Base-by-base conservation (phyloP, 1,140 invertebrate genomes). In the Drosophila watanabei region DNA sequence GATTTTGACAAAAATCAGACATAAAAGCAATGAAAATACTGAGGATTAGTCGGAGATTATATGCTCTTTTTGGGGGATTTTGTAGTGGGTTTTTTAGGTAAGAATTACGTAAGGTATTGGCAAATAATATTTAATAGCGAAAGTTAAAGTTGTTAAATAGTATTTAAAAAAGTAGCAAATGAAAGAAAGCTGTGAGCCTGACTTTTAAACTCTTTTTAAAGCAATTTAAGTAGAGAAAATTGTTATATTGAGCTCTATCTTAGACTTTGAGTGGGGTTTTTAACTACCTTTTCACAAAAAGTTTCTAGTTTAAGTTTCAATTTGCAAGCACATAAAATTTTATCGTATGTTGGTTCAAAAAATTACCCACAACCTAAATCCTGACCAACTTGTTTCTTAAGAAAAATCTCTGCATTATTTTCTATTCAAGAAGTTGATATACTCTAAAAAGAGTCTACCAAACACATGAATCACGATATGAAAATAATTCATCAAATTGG, bases 21-120 rank as follows among this genome's bases (percentile, higher is more conserved):
- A 14, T 37, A 43, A 28, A 51, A 32, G 37, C 37, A 33, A 28
- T 59, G 16, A 10, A 16, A 52, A 18, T 52, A 20, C 7, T 14
- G 1, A 16, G 37, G 46, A 56, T 52, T 43, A 41, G 63, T n/a
- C 32, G 48, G 13, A 32, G 37, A 52, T 46, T 37, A n/a, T 18
- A 56, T 71, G 62, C 68, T 71, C 68, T 71, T 35, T n/a, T 46
- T 32, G 30, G 8, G 30, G 7, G 18, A 46, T 49, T 61, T 37
- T 54, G 4, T 35, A 10, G n/a, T 13, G 7, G 11, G 45, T 2
- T 32, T 46, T 35, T 2, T 35, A 14, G 51, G 32, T 54, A 33
- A 14, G 10, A 33, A 33, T 18, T 18, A 52, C n/a, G 18, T 32
- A 0, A 11, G 2, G 8, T 18, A 13, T 52, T 51, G 9, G 9